These are phyloP conservation scores for Clarias gariepinus DNA, from an alignment of 2,113 vertebrate species.

Conservation along the genomic window DNA sequence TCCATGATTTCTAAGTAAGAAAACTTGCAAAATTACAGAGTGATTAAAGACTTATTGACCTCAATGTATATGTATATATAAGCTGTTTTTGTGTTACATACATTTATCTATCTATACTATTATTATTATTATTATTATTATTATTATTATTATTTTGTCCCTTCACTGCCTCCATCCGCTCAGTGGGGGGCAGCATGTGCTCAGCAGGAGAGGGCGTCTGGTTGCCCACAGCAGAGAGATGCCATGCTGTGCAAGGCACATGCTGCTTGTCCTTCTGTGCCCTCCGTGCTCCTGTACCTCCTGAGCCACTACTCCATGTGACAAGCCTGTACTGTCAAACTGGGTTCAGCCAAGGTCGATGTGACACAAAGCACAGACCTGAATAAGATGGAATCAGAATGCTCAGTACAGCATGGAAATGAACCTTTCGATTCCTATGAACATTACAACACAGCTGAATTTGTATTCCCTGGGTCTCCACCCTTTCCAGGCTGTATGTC, in stretches of 20 bases:
- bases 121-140: background rate
- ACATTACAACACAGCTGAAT: background rate
- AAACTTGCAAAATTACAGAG: too few species aligned
- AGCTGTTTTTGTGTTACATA: too few species aligned
- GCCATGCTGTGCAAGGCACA: conserved; percentile 27
- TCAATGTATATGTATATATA: too few species aligned
- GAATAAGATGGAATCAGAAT: conserved; percentile 26
- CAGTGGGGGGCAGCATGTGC: conserved; percentile 29
- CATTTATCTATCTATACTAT: background rate
- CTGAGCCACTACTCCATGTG: conserved; percentile 26
- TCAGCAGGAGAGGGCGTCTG: conserved; percentile 27
- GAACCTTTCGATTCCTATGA: background rate
- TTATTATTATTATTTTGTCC: background rate
- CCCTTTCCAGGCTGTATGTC: background rate
- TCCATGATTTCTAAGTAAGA: too few species aligned
- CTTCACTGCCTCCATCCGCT: conserved; percentile 6
- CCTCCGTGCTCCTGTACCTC: conserved; percentile 38
- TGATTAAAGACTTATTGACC: too few species aligned
- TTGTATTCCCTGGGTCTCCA: background rate
- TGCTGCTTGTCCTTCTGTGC: conserved; percentile 41
- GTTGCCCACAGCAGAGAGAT: conserved; percentile 26
- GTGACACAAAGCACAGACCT: conserved; percentile 30
- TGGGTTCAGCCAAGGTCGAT: conserved; percentile 37
- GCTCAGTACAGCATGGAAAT: background rate
- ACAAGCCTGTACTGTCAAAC: conserved; percentile 28